A percentile compares a stretch with the other conserved stretches of the same genome.
These are phyloP conservation scores for Aphidius ervi DNA, from an alignment of 1,140 invertebrate species.

Conservation along the genomic window DNA sequence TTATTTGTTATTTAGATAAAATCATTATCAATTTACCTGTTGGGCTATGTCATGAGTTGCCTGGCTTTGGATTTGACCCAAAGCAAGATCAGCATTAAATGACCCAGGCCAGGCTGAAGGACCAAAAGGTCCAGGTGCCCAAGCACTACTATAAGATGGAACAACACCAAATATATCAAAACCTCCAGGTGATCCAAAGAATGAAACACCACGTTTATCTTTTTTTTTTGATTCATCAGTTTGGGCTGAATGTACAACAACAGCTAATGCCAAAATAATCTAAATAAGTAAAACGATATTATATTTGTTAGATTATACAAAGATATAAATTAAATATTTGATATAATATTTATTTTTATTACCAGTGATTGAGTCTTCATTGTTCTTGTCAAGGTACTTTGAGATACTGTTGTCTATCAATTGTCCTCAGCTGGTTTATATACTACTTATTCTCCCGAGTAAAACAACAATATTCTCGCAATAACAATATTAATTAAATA, in stretches of 20 bases:
- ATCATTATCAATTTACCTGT: constrained; percentile 34
- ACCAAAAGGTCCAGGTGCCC: constrained; percentile 33
- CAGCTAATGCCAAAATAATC: constrained; percentile 28
- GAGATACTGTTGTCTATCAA: too few species aligned
- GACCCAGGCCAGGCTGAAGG: constrained; percentile 33
- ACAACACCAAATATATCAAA: constrained; percentile 40
- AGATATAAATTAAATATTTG: too few species aligned
- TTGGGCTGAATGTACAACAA: constrained; percentile 25
- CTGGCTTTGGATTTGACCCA: constrained; percentile 44
- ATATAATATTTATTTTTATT: too few species aligned
- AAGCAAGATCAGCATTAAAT: constrained; percentile 34
- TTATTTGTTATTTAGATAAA: background rate
- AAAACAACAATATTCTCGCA: too few species aligned
- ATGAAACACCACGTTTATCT: constrained; percentile 39
- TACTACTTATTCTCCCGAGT: too few species aligned
- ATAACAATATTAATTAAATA: too few species aligned
- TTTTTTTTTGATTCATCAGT: constrained; percentile 32
- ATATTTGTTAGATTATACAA: too few species aligned
- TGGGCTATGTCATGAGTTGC: constrained; percentile 46
- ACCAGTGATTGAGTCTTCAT: too few species aligned
- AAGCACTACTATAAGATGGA: constrained; percentile 31
- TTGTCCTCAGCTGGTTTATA: too few species aligned
- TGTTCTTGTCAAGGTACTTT: too few species aligned
- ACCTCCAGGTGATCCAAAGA: constrained; percentile 33
- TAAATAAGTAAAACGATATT: constrained; percentile 8